Conservation (phyloP, 2,888 invertebrate genomes). For the Harpagoxenus sublaevis region DNA sequence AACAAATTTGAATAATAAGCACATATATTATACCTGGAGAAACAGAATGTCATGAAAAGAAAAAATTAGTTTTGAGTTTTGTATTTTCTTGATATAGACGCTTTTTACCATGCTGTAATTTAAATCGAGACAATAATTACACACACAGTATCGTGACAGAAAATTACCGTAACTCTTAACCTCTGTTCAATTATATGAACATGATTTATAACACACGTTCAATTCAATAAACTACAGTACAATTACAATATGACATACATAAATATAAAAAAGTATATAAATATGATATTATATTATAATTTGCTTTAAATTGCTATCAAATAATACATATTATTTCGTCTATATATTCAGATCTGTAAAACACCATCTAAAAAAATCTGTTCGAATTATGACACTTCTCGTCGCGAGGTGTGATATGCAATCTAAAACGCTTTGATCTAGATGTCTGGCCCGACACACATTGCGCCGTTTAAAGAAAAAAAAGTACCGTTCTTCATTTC, state of each 20-base stretch:
- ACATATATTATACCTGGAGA: neutral
- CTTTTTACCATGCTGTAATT: neutral
- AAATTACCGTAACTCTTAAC: neutral
- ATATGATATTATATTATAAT: neutral
- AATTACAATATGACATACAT: neutral
- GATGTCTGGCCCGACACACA: slow-evolving; percentile 38
- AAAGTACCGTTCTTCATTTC: slow-evolving; percentile 44
- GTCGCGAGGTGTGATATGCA: neutral
- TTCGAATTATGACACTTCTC: neutral
- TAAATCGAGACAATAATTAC: neutral
- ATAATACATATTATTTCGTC: neutral
- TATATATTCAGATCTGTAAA: neutral
- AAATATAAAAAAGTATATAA: neutral
- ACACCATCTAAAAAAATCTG: neutral
- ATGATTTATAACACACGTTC: neutral
- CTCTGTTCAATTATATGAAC: neutral
- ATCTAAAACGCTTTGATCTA: slow-evolving; percentile 69
- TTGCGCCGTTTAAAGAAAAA: slow-evolving; percentile 1
- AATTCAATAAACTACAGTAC: neutral
- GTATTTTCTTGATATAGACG: neutral
- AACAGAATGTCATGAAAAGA: neutral
- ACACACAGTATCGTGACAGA: neutral
- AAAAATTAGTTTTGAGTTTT: neutral
- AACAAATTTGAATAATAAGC: neutral
- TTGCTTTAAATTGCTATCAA: neutral